Evolutionary conservation across 1,140 invertebrate genomes (phyloP).

Genomic region (Calephelis nemesis): DNA sequence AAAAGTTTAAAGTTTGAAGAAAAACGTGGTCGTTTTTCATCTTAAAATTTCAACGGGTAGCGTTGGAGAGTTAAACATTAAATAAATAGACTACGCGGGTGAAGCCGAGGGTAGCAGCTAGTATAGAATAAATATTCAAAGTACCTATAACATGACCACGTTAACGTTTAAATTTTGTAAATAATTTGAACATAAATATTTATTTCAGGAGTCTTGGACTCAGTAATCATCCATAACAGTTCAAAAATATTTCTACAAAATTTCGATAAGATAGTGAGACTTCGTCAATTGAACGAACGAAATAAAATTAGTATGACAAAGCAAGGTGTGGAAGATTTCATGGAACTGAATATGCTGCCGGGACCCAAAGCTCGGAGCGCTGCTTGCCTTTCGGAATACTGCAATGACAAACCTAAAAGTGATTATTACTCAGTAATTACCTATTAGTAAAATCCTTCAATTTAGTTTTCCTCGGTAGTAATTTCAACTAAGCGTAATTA

Average conservation of each 20-base stretch:
- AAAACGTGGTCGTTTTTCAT: too few species aligned
- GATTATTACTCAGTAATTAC: conserved; percentile 18
- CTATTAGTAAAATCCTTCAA: too few species aligned
- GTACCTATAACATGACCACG: not conserved
- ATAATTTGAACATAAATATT: conserved; percentile 1
- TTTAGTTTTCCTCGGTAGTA: too few species aligned
- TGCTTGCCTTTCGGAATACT: conserved; percentile 46
- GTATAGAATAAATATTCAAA: too few species aligned
- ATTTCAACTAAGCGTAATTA: too few species aligned
- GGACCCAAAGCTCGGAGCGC: conserved; percentile 56
- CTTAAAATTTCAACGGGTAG: too few species aligned
- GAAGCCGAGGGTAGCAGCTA: too few species aligned
- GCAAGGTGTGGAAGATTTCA: conserved; percentile 60
- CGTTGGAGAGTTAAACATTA: too few species aligned
- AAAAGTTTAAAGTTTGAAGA: too few species aligned
- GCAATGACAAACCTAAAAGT: conserved; percentile 56
- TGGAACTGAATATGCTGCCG: conserved; percentile 61
- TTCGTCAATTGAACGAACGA: conserved; percentile 59
- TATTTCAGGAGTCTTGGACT: conserved; percentile 55
- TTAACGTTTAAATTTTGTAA: not conserved
- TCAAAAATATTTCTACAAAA: conserved; percentile 60
- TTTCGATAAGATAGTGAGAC: conserved; percentile 61
- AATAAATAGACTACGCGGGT: too few species aligned
- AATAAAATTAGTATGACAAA: conserved; percentile 51
- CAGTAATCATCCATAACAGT: conserved; percentile 49